Percentiles rank a stretch among this genome's conserved stretches.
These are phyloP conservation scores for Zygaena filipendulae DNA, from an alignment of 2,888 invertebrate species.

Conservation along the genomic window DNA sequence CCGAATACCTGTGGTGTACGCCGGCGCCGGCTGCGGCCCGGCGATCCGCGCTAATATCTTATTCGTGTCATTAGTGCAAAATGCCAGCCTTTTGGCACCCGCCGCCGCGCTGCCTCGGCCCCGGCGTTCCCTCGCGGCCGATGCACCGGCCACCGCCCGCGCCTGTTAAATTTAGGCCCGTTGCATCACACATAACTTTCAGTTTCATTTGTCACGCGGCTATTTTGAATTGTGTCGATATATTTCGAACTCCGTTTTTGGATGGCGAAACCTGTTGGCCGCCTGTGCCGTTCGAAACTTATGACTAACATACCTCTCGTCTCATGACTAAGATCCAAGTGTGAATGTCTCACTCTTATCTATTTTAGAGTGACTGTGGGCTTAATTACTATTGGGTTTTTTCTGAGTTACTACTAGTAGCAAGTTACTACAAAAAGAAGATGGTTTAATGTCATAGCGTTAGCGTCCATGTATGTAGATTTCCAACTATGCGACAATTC, in stretches of 20 bases:
- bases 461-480: too few species aligned
- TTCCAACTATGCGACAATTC: slow-evolving; percentile 38
- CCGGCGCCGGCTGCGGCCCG: slow-evolving; percentile 35
- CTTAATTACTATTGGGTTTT: too few species aligned
- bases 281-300: slow-evolving; percentile 26
- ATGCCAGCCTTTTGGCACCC: slow-evolving; percentile 63
- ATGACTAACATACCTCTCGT: too few species aligned
- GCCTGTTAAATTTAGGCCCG: slow-evolving; percentile 60
- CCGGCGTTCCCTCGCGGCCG: slow-evolving; percentile 47
- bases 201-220: slow-evolving; percentile 63
- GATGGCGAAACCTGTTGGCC: slow-evolving; percentile 34
- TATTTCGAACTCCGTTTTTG: slow-evolving; percentile 61
- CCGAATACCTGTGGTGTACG: slow-evolving; percentile 41
- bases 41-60: slow-evolving; percentile 63
- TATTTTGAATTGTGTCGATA: slow-evolving; percentile 66
- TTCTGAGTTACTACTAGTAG: too few species aligned
- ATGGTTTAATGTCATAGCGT: too few species aligned
- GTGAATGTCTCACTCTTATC: too few species aligned
- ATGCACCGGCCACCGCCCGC: slow-evolving; percentile 49
- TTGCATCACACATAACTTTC: slow-evolving; percentile 67
- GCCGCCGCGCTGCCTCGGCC: slow-evolving; percentile 29
- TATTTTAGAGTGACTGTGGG: too few species aligned
- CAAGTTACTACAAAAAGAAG: too few species aligned
- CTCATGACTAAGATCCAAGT: too few species aligned
- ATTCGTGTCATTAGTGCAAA: slow-evolving; percentile 67